Base-by-base conservation (phyloP, 2,888 invertebrate genomes). In the Entomobrya proxima region DNA sequence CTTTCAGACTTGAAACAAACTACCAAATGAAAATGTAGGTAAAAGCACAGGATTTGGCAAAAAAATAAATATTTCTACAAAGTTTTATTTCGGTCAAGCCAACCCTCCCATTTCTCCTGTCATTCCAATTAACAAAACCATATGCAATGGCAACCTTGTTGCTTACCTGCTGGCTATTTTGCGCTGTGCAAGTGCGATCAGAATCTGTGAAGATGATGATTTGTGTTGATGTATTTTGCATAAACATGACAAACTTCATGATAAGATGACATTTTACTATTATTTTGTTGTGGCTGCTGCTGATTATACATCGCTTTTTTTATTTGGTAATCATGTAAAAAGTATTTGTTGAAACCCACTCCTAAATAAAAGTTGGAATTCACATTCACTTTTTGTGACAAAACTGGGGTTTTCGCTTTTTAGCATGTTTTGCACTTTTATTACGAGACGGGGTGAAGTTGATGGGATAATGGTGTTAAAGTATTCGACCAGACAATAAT, bases 221-320 rank as follows among this genome's bases (percentile, higher is more conserved):
- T 55, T 6, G 9, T 24, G 55, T 21, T 2, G 21, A 13, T 61
- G 58, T 5, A 61, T 67, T 37, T 21, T 50, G 13, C 50, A 64
- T 64, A 30, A 77, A 61, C 40, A 78, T 78, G 78, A 47, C 47
- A 32, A 78, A 78, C 47, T 44, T 64, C 35, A 64, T 44, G 76
- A 35, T 18, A 30, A 50, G 47, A 50, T 78, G 78, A 78, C 78
- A 64, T 64, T 64, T 78, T 58, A n/a, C n/a, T n/a, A 24, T 27
- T 35, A 67, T 67, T 67, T 64, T 64, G 30, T n/a, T 61, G 61
- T 61, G 2, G 55, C 55, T 3, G 21, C 27, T 4, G 27, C 24
- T 55, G 55, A 47, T 15, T n/a, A 30, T 75, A 18, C 52, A 44
- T 75, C 35, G 30, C 32, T 47, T 11, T n/a, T 72, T 3, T 32